These are phyloP conservation scores for Pantala flavescens DNA, from an alignment of 1,140 invertebrate species.

Conservation along the genomic window DNA sequence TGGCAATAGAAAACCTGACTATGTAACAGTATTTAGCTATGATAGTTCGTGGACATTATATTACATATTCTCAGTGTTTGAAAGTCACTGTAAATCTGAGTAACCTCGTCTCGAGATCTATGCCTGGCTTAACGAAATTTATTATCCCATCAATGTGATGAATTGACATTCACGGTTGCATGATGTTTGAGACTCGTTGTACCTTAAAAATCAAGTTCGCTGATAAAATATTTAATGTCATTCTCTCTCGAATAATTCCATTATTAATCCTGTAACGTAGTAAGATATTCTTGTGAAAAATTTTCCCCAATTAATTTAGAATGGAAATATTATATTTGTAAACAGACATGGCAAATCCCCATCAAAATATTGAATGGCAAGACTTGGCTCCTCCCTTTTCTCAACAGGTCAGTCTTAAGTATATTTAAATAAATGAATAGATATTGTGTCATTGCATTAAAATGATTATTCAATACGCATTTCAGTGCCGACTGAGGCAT, in stretches of 20 bases:
- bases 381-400: slow-evolving; percentile 28
- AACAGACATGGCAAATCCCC: background rate
- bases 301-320: background rate
- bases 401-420: slow-evolving; percentile 26
- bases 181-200: no score
- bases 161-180: no score
- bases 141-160: no score
- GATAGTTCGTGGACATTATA: no score
- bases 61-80: background rate
- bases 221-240: no score
- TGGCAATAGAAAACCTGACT: no score
- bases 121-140: no score
- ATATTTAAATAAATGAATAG: background rate
- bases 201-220: no score
- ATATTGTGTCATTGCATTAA: background rate
- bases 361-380: background rate
- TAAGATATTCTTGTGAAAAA: background rate
- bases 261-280: background rate
- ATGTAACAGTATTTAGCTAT: background rate
- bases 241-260: no score
- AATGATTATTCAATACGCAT: slow-evolving; percentile 14
- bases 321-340: background rate
- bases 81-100: no score
- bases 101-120: background rate
- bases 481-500: slow-evolving; percentile 55